Conservation (phyloP, 2,113 vertebrate genomes). For the Scortum barcoo region DNA sequence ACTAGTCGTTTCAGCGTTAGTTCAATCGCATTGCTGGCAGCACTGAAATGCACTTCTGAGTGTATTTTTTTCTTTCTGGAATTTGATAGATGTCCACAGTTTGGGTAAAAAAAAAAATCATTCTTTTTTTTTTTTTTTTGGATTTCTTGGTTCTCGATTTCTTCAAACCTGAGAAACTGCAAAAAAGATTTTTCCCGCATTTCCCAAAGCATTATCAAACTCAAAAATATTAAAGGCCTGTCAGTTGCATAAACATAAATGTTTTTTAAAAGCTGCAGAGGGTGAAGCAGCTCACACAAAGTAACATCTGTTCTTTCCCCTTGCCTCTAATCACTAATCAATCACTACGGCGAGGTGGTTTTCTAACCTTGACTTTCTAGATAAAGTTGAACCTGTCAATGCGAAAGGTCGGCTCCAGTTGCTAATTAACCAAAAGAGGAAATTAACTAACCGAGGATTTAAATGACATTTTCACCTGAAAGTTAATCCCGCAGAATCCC, state of each 20-base stretch:
- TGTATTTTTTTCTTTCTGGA: not conserved
- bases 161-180: not conserved
- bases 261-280: slow-evolving; percentile 16
- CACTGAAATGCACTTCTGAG: not conserved
- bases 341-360: slow-evolving; percentile 77
- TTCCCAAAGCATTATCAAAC: not conserved
- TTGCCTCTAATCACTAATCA: slow-evolving; percentile 81
- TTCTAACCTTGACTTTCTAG: slow-evolving; percentile 86
- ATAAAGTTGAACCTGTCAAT: slow-evolving; percentile 86
- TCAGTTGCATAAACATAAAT: not conserved
- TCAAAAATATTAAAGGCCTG: not conserved
- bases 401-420: slow-evolving; percentile 84
- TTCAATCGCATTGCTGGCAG: not conserved
- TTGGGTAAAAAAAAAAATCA: too few species aligned
- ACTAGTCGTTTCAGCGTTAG: not conserved
- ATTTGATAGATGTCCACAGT: too few species aligned
- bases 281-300: slow-evolving; percentile 36
- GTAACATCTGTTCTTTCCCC: slow-evolving; percentile 43
- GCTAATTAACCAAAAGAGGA: slow-evolving; percentile 92
- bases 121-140: too few species aligned
- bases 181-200: not conserved
- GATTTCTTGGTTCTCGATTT: too few species aligned
- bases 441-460: slow-evolving; percentile 86
- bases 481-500: slow-evolving; percentile 74
- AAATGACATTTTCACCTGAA: slow-evolving; percentile 82